Conservation (phyloP, 2,797 vertebrate species). For the Pseudotriccus pelzelni region DNA sequence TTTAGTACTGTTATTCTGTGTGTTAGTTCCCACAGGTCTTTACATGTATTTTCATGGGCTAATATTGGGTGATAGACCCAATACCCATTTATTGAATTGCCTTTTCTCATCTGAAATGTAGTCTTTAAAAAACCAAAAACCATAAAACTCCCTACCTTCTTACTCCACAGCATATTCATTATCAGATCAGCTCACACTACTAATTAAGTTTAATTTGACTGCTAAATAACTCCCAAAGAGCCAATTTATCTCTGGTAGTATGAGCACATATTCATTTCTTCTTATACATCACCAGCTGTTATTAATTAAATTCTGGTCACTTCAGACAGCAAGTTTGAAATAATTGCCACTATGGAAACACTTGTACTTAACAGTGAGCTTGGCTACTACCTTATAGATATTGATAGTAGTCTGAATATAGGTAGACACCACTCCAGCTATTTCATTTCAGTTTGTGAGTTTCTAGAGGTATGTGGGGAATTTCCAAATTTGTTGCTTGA, state of each 20-base stretch:
- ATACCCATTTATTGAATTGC: not conserved
- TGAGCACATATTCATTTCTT: not conserved
- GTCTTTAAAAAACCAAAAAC: not conserved
- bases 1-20: not conserved
- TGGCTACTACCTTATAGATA: not conserved
- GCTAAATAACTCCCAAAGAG: constrained; percentile 19
- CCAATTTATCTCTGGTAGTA: constrained; percentile 15
- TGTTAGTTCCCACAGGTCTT: not conserved
- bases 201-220: constrained; percentile 37
- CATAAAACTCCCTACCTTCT: not conserved
- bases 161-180: not conserved
- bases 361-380: not conserved
- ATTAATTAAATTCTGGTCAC: constrained; percentile 38
- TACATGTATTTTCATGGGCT: not conserved
- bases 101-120: not conserved
- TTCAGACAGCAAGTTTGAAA: not conserved
- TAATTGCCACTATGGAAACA: not conserved
- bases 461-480: not conserved
- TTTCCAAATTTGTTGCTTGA: not conserved
- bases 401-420: not conserved
- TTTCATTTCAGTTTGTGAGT: not conserved
- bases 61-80: not conserved
- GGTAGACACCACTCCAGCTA: not conserved
- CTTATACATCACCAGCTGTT: constrained; percentile 8
- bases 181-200: constrained; percentile 11